Base-by-base conservation (phyloP, 2,888 invertebrate species). In the Apamea crenata region DNA sequence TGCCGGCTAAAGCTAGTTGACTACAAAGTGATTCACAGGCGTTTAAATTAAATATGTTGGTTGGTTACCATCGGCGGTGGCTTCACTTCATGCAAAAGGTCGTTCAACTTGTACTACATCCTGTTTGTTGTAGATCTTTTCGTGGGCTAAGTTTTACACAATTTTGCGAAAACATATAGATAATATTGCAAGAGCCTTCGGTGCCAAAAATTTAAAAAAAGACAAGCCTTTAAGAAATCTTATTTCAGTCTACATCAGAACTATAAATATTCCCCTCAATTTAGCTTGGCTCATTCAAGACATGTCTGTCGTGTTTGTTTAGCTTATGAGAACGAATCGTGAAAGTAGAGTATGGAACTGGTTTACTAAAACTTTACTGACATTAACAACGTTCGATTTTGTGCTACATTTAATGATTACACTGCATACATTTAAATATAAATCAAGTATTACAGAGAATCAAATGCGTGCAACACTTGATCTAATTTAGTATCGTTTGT, bases 41-140 rank as follows among this genome's bases (percentile, higher is more conserved):
- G 89, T 92, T 93, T 89, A 91, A 91, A 93, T 92, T 91, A 91
- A 91, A 92, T 90, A 90, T 84, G 78, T 89, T 90, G 89, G 90
- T 91, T 90, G 89, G 91, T 92, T 90, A 92, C 91, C 91, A 93
- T 92, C 88, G 92, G 86, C 87, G 88, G 91, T 91, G 91, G 91
- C 91, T 92, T 90, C 91, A 92, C 91, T 92, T 90, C 91, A 92
- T 90, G 87, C 89, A 87, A 74, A 89, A 93, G 96, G 94, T 95
- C 95, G 89, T 96, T 96, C 93, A 96, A 95, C 96, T 91, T 89
- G 85, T 86, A 89, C 63, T 85, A 92, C 92, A 94, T 96, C 94
- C 94, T 94, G 93, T 91, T 91, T 89, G 82, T 91, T 88, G 89
- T 83, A 82, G 76, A 83, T 84, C 79, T 89, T 91, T 89, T 87